Evolutionary conservation across 2,797 vertebrate genomes (phyloP).

Genomic region (Ataeniobius toweri): DNA sequence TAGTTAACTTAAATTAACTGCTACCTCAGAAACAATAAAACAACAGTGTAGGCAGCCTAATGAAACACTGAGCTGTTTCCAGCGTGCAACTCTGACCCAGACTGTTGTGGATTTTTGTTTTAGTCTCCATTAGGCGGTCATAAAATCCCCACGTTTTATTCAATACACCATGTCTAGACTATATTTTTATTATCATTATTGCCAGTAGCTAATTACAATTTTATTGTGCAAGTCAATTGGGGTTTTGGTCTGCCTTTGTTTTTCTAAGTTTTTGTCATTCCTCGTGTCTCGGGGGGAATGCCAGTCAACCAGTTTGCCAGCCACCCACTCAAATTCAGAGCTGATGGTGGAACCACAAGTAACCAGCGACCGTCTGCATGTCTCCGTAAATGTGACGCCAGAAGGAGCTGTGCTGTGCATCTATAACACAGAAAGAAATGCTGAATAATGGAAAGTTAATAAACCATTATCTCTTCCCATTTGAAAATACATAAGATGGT

Average conservation of each 20-base stretch:
- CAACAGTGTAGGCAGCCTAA: slow-evolving; percentile 58
- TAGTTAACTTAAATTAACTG: slow-evolving; percentile 67
- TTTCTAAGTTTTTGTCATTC: slow-evolving; percentile 80
- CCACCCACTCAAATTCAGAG: slow-evolving; percentile 68
- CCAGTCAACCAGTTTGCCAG: slow-evolving; percentile 69
- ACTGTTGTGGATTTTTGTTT: slow-evolving; percentile 60
- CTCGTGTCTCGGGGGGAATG: slow-evolving; percentile 74
- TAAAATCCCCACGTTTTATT: slow-evolving; percentile 77
- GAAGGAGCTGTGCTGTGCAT: slow-evolving; percentile 24
- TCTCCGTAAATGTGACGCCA: slow-evolving; percentile 45
- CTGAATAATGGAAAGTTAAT: too few relatives aligned
- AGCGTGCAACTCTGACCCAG: slow-evolving; percentile 64
- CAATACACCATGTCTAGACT: slow-evolving; percentile 80
- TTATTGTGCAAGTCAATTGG: slow-evolving; percentile 75
- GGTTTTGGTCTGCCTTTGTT: slow-evolving; percentile 75
- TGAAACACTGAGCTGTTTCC: slow-evolving; percentile 72
- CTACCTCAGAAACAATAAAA: slow-evolving; percentile 75
- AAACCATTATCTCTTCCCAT: too few relatives aligned
- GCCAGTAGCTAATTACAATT: slow-evolving; percentile 79
- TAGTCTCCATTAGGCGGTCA: slow-evolving; percentile 65
- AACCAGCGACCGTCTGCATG: slow-evolving; percentile 62
- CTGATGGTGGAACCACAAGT: slow-evolving; percentile 68
- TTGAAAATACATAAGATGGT: too few relatives aligned
- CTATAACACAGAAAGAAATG: slow-evolving; percentile 3
- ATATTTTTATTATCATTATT: slow-evolving; percentile 82